phyloP scores from a whole-genome alignment of 2,113 vertebrate species.

The Formicarius rufipectus region DNA sequence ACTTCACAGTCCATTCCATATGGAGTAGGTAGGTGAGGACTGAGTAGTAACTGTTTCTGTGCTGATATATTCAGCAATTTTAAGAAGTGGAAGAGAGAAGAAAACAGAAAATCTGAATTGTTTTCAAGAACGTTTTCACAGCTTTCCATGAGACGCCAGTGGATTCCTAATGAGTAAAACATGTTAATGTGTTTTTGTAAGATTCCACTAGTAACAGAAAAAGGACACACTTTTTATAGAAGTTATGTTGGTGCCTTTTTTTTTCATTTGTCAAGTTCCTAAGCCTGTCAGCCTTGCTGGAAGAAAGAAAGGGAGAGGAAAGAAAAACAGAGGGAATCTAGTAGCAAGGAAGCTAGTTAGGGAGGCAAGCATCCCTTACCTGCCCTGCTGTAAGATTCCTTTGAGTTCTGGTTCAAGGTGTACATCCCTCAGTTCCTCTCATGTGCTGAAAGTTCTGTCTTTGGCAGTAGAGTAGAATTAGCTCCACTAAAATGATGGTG shows the following conservation, averaged over 20 bases:
- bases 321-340: background rate
- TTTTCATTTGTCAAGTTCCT: background rate
- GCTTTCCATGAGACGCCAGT: background rate
- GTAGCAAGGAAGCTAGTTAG: background rate
- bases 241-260: background rate
- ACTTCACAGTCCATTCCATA: background rate
- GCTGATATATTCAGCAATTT: background rate
- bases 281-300: background rate
- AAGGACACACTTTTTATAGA: background rate
- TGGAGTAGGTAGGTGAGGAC: conserved; percentile 2
- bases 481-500: background rate
- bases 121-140: background rate
- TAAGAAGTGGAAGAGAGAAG: background rate
- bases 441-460: background rate
- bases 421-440: background rate
- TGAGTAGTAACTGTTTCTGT: background rate
- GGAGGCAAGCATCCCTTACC: background rate
- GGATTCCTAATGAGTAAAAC: conserved; percentile 39
- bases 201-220: background rate
- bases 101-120: background rate
- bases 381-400: background rate
- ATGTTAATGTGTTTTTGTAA: conserved; percentile 3
- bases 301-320: background rate
- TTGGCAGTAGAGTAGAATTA: background rate
- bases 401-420: background rate